phyloP scores from a whole-genome alignment of 2,113 vertebrate genomes.

The Callopanchax toddi region DNA sequence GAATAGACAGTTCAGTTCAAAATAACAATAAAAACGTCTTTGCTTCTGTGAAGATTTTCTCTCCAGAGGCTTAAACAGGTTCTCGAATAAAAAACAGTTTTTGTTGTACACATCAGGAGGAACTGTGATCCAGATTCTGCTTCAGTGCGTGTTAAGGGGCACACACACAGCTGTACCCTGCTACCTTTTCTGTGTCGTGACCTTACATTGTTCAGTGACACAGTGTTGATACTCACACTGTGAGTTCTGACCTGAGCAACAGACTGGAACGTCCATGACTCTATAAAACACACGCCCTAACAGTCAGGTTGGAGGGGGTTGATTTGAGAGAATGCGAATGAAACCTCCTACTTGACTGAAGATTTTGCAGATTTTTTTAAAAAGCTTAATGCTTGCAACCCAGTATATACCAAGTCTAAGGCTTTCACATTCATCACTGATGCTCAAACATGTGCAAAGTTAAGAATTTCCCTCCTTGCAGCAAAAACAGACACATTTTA shows the following conservation, averaged over 20 bases:
- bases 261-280: slow-evolving; percentile 50
- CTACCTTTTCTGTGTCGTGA: slow-evolving; percentile 36
- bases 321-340: slow-evolving; percentile 29
- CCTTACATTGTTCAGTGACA: slow-evolving; percentile 43
- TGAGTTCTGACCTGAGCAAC: slow-evolving; percentile 35
- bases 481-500: slow-evolving; percentile 26
- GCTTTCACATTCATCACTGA: slow-evolving; percentile 37
- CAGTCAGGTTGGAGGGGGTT: slow-evolving; percentile 4
- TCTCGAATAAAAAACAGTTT: too few relatives aligned
- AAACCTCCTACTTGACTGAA: slow-evolving; percentile 11
- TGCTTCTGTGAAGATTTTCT: slow-evolving; percentile 16
- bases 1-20: not conserved
- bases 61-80: slow-evolving; percentile 14
- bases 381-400: not conserved
- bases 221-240: slow-evolving; percentile 40
- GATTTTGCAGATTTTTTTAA: not conserved
- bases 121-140: slow-evolving; percentile 34
- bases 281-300: slow-evolving; percentile 24
- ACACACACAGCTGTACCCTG: slow-evolving; percentile 12
- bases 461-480: slow-evolving; percentile 34
- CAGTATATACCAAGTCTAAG: not conserved
- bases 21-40: not conserved
- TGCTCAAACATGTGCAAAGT: slow-evolving; percentile 19
- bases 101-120: slow-evolving; percentile 29
- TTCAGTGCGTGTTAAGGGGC: slow-evolving; percentile 15